A percentile compares a stretch with the other conserved stretches of the same genome.
phyloP scores from a whole-genome alignment of 2,113 vertebrate species.

The Oreochromis tanganicae region DNA sequence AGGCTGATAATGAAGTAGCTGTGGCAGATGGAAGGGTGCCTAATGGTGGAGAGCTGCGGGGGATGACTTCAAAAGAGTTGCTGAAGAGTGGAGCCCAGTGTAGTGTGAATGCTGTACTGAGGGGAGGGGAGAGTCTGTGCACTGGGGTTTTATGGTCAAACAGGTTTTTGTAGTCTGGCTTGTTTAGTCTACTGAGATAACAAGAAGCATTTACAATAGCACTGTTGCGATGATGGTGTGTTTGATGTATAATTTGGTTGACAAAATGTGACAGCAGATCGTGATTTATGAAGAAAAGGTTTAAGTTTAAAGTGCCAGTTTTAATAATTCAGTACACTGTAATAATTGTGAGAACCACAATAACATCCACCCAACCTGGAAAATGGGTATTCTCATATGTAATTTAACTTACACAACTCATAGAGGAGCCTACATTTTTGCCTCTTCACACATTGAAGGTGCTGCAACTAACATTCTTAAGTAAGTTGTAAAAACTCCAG shows the following conservation, averaged over 20 bases:
- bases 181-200: constrained; percentile 46
- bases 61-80: constrained; percentile 37
- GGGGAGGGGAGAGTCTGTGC: not conserved
- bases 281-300: not conserved
- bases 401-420: not conserved
- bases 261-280: not conserved
- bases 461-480: not conserved
- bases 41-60: constrained; percentile 34
- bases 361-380: not conserved
- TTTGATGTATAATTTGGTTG: not conserved
- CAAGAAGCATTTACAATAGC: not conserved
- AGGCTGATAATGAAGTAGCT: constrained; percentile 27
- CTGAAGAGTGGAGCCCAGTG: not conserved
- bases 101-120: not conserved
- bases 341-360: not conserved
- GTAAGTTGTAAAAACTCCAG: not conserved
- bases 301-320: not conserved
- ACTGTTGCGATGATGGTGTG: not conserved
- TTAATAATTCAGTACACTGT: not conserved
- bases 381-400: not conserved
- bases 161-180: constrained; percentile 8
- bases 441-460: not conserved
- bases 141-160: constrained; percentile 14
- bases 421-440: not conserved
- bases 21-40: constrained; percentile 23